Evolutionary conservation across 2,113 vertebrate species (phyloP).

Genomic region (Ammodytes dubius): DNA sequence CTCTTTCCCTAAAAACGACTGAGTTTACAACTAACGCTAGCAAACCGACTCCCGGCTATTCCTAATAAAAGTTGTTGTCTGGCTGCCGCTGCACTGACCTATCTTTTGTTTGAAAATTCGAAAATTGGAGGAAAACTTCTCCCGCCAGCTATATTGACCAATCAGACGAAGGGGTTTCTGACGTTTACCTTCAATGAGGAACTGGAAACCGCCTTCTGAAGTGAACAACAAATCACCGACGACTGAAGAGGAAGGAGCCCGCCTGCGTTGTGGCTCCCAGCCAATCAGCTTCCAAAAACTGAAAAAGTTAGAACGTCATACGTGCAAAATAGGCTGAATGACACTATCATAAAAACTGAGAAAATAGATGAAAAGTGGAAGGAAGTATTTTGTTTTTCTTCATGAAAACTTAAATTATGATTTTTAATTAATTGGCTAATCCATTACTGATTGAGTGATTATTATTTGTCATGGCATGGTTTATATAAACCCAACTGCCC

Average conservation of each 20-base stretch:
- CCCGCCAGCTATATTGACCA: slow-evolving; percentile 53
- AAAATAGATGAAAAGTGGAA: no score
- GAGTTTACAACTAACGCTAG: not conserved
- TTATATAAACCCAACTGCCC: no score
- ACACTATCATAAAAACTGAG: not conserved
- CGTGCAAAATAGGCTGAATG: not conserved
- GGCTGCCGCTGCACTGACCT: no score
- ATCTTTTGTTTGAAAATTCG: slow-evolving; percentile 32
- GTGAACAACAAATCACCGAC: slow-evolving; percentile 31
- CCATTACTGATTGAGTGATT: not conserved
- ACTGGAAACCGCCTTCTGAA: not conserved
- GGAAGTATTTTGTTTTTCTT: not conserved
- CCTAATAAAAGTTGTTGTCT: no score
- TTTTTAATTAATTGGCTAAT: not conserved
- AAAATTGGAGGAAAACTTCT: not conserved
- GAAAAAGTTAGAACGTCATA: not conserved
- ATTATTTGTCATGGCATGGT: not conserved
- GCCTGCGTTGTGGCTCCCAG: not conserved
- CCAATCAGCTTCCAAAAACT: slow-evolving; percentile 40
- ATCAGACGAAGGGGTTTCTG: slow-evolving; percentile 9
- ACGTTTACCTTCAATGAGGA: slow-evolving; percentile 7
- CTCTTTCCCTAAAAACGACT: not conserved
- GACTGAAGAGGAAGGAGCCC: not conserved
- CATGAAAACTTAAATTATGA: not conserved
- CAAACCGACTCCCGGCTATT: not conserved